Percentiles rank a stretch among this genome's conserved stretches.
Evolutionary conservation across 2,797 vertebrate genomes (phyloP).

Genomic region (Nasua narica): DNA sequence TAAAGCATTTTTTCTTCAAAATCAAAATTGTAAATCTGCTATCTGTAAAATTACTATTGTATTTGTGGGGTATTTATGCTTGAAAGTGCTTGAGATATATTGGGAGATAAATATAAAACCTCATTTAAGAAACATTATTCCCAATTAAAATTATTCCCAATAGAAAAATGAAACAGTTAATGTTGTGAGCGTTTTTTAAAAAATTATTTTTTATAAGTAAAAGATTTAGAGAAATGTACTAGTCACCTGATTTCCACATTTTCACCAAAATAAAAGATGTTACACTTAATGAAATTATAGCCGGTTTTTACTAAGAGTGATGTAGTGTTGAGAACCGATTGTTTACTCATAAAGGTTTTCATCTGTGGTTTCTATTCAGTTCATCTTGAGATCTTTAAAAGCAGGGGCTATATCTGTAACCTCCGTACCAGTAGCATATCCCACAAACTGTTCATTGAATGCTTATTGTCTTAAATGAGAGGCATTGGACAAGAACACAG

Average conservation of each 20-base stretch:
- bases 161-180: neutral
- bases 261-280: neutral
- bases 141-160: neutral
- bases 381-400: neutral
- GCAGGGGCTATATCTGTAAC: fast-evolving
- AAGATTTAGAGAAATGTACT: neutral
- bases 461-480: neutral
- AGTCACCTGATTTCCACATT: neutral
- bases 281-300: neutral
- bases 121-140: neutral
- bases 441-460: neutral
- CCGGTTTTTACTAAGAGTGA: neutral
- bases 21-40: neutral
- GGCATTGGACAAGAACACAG: neutral
- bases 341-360: neutral
- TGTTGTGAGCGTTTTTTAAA: neutral
- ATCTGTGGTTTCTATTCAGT: neutral
- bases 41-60: neutral
- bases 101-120: neutral
- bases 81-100: neutral
- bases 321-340: neutral
- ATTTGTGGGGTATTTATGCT: neutral
- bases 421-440: neutral
- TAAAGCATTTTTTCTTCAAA: neutral
- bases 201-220: neutral